A percentile compares a stretch with the other conserved stretches of the same genome.
Conservation (phyloP, 2,797 vertebrate genomes). For the Pogoniulus pusillus region DNA sequence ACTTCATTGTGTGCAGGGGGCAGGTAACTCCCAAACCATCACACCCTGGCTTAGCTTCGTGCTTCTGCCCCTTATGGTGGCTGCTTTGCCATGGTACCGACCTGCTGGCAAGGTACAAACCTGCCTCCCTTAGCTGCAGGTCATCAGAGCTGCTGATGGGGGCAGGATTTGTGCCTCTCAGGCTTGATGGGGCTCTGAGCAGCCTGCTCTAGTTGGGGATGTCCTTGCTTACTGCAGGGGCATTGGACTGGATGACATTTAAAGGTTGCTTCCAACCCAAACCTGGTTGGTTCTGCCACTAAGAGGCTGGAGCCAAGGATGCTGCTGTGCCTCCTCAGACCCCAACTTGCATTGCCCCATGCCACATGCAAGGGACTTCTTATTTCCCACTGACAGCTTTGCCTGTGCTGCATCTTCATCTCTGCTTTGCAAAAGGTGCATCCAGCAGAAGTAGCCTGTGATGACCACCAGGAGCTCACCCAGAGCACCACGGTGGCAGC, state of each 20-base stretch:
- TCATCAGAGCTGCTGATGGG: neutral
- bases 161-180: no score
- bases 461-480: rapidly evolving
- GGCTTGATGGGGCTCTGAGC: no score
- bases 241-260: no score
- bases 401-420: rapidly evolving
- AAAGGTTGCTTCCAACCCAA: no score
- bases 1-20: no score
- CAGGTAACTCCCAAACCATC: no score
- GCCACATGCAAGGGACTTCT: rapidly evolving
- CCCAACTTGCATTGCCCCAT: neutral
- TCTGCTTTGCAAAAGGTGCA: rapidly evolving
- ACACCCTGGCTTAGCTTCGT: rapidly evolving
- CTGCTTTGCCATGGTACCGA: neutral
- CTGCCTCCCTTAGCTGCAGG: neutral
- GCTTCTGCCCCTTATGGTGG: rapidly evolving
- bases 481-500: rapidly evolving
- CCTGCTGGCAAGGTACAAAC: neutral
- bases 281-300: rapidly evolving
- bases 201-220: no score
- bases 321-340: rapidly evolving
- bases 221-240: no score
- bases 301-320: neutral
- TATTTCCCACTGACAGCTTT: rapidly evolving
- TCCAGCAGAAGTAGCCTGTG: rapidly evolving